A percentile compares a stretch with the other conserved stretches of the same genome.
phyloP scores from a whole-genome alignment of 2,888 invertebrate species.

The Rambutsinella grinnellia region DNA sequence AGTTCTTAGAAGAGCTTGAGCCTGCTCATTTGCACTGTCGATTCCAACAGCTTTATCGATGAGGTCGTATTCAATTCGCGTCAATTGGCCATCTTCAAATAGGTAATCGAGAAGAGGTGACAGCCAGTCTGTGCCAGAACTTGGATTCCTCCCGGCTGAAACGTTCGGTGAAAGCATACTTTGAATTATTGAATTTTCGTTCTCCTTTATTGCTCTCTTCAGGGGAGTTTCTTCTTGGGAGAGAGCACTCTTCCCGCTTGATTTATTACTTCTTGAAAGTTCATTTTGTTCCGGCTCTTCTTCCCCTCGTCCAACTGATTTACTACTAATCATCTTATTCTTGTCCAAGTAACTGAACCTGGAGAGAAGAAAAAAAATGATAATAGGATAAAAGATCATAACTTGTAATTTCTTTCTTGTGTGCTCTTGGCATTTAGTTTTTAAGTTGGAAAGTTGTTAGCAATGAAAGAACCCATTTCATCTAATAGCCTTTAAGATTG shows the following conservation, averaged over 20 bases:
- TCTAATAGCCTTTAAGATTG: not conserved
- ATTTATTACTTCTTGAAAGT: constrained; percentile 25
- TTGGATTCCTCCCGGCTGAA: not conserved
- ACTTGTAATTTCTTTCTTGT: not conserved
- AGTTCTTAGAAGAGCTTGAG: constrained; percentile 37
- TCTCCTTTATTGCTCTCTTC: constrained; percentile 41
- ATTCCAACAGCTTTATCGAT: constrained; percentile 39
- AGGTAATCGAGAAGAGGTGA: constrained; percentile 46
- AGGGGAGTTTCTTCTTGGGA: constrained; percentile 14
- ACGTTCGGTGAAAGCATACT: constrained; percentile 35
- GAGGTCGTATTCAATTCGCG: constrained; percentile 50
- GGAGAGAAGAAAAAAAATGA: too few relatives aligned
- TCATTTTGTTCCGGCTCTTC: constrained; percentile 6
- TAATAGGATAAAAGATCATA: not conserved
- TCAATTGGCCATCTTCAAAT: constrained; percentile 59
- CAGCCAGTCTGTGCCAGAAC: constrained; percentile 10
- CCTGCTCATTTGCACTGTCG: constrained; percentile 20
- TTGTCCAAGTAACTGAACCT: too few relatives aligned
- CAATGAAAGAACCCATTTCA: not conserved
- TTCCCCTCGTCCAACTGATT: not conserved
- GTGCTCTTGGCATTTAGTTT: not conserved
- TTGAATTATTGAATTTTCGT: constrained; percentile 44
- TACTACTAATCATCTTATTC: not conserved
- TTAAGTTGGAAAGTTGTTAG: not conserved
- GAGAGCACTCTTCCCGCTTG: not conserved